phyloP scores from a whole-genome alignment of 2,113 vertebrate species.

The Terrapene triunguis region DNA sequence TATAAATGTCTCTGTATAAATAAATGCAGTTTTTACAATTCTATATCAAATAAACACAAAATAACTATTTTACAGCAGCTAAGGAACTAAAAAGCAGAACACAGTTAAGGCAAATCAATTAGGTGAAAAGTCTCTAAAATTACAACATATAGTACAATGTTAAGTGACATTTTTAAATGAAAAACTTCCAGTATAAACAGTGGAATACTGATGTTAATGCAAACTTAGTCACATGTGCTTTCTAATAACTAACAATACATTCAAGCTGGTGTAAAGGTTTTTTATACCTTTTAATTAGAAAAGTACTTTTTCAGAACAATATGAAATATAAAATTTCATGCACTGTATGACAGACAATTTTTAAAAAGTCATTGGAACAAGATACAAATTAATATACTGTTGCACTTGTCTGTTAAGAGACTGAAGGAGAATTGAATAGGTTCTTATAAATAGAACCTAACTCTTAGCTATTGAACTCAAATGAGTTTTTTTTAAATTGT shows the following conservation, averaged over 20 bases:
- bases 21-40: conserved; percentile 86
- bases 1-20: conserved; percentile 92
- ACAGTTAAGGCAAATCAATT: conserved; percentile 59
- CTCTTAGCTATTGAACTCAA: background rate
- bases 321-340: conserved; percentile 65
- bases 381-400: background rate
- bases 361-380: background rate
- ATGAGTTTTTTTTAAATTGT: background rate
- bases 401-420: background rate
- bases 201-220: conserved; percentile 68
- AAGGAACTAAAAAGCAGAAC: conserved; percentile 75
- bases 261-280: conserved; percentile 71
- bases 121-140: conserved; percentile 46
- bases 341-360: conserved; percentile 9
- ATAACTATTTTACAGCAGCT: conserved; percentile 82
- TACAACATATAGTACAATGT: conserved; percentile 52
- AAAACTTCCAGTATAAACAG: conserved; percentile 55
- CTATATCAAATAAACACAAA: conserved; percentile 84
- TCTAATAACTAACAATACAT: conserved; percentile 69
- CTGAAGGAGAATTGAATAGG: background rate
- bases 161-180: conserved; percentile 46
- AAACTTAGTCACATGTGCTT: conserved; percentile 72
- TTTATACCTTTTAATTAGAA: conserved; percentile 17
- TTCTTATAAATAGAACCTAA: background rate
- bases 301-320: conserved; percentile 42